Base-by-base conservation (phyloP, 2,888 invertebrate genomes). In the Carcina quercana region DNA sequence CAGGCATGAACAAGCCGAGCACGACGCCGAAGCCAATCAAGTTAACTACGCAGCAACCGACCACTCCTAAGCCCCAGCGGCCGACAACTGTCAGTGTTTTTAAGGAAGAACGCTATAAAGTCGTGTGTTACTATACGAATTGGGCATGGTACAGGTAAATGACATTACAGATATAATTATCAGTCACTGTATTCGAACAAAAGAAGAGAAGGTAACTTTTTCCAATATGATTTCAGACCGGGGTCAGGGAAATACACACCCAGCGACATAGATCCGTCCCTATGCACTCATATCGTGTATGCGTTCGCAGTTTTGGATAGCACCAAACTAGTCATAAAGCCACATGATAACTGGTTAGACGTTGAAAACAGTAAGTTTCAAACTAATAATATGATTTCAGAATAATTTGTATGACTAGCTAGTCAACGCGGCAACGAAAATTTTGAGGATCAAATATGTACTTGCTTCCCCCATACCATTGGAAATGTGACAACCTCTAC, bases 231-330 rank as follows among this genome's bases (percentile, higher is more conserved):
- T 56, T 58, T 17, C 46, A 89, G 95, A 44, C 93, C 93, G 52
- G 91, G 90, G 0, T 85, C 88, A 35, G 95, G 94, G 12, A 94
- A 93, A 68, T 95, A 88, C 57, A 68, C 93, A 10, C 95, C 95
- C 0, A 89, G 88, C 39, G 90, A 96, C 55, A 93, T 96, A 27
- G 93, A 96, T 58, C 86, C 92, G 0, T 88, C 92, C 26, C 86
- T 96, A 5, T 97, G 97, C 56, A 94, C 96, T 0, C 97, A 97
- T 59, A 89, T 97, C 34, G 90, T 97, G 8, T 97, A 96, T 54
- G 96, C 96, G 0, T 97, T 96, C 61, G 96, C 95, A 0, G 95
- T 95, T 2, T 82, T 97, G 5, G 91, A 95, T 60, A 88, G 88
- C 1, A 89, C 90, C 14, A 86, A 86, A 17, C 76, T 93, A 8